phyloP scores from a whole-genome alignment of 2,888 invertebrate genomes.

The Poecilobothrus nobilitatus region DNA sequence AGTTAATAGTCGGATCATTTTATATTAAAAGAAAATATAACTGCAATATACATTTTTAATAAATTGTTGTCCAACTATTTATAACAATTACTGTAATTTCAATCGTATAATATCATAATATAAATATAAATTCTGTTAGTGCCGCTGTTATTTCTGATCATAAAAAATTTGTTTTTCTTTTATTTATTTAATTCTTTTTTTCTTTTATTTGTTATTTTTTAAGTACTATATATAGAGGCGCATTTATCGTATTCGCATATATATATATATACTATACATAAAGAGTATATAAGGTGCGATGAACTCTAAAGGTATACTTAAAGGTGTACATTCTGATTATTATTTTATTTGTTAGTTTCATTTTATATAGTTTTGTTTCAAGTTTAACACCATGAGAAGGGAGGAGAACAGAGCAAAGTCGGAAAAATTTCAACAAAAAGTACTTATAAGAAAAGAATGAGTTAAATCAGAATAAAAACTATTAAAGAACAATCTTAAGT shows the following conservation, averaged over 20 bases:
- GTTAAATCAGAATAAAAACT: no score
- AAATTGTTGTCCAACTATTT: no score
- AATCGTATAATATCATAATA: no score
- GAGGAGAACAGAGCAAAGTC: no score
- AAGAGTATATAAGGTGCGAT: background rate
- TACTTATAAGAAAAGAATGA: no score
- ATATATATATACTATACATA: background rate
- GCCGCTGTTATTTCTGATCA: background rate
- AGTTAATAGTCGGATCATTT: no score
- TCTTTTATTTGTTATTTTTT: background rate
- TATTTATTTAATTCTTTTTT: background rate
- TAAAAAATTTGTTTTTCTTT: background rate
- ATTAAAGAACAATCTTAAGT: no score
- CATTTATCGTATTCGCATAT: background rate
- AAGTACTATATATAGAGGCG: background rate
- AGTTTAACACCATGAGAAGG: background rate
- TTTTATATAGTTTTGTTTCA: background rate
- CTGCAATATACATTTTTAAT: no score
- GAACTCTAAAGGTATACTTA: background rate
- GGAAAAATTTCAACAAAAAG: no score
- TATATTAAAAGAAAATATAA: no score
- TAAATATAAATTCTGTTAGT: background rate
- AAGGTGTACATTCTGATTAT: background rate
- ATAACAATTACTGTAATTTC: no score
- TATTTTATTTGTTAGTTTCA: background rate